A percentile compares a stretch with the other conserved stretches of the same genome.
Conservation (phyloP, 1,140 invertebrate genomes). For the Lithobius niger region DNA sequence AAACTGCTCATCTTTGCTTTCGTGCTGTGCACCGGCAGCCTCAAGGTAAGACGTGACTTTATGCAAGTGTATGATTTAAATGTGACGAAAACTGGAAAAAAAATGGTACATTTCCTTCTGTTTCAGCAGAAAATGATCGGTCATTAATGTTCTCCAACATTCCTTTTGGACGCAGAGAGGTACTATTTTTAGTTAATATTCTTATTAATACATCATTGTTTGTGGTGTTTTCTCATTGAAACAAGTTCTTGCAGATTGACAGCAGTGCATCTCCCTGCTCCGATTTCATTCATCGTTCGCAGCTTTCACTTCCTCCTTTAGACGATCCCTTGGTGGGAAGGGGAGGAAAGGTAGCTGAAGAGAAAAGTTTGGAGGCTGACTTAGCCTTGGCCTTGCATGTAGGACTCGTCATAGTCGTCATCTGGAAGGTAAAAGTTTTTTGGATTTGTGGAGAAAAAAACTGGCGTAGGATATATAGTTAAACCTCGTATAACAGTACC, state of each 20-base stretch:
- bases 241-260: conserved; percentile 19
- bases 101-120: neutral
- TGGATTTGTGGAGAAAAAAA: neutral
- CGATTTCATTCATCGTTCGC: conserved; percentile 24
- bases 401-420: conserved; percentile 25
- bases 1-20: conserved; percentile 26
- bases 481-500: neutral
- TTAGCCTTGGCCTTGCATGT: conserved; percentile 20
- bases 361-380: neutral
- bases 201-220: neutral
- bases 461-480: neutral
- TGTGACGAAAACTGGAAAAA: neutral
- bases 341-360: conserved; percentile 1
- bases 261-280: conserved; percentile 26
- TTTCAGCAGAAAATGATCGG: neutral
- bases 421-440: conserved; percentile 29
- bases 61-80: neutral
- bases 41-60: neutral
- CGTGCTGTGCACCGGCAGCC: conserved; percentile 4
- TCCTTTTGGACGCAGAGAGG: conserved; percentile 9
- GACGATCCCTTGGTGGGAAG: conserved; percentile 11
- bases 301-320: neutral
- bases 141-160: conserved; percentile 12
- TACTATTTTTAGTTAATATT: neutral
- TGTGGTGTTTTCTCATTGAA: neutral